These are phyloP conservation scores for Graptemys geographica DNA, from an alignment of 2,797 vertebrate species.

Conservation along the genomic window DNA sequence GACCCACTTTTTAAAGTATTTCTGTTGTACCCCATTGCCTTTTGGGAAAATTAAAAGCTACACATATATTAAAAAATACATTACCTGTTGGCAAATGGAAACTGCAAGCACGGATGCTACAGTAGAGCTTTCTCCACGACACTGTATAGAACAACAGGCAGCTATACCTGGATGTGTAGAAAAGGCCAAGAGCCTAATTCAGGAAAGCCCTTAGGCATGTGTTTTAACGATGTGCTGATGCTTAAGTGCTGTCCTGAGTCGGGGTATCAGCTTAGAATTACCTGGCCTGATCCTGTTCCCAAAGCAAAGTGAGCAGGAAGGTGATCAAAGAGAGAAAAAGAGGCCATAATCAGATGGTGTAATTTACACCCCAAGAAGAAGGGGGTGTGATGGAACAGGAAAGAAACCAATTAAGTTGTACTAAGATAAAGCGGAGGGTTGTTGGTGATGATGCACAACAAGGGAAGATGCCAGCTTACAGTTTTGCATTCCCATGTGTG, in stretches of 20 bases:
- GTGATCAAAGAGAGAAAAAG: background rate
- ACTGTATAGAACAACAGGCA: background rate
- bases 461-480: background rate
- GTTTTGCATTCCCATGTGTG: background rate
- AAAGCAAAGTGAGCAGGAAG: background rate
- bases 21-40: background rate
- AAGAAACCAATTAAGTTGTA: background rate
- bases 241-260: background rate
- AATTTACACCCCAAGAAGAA: constrained; percentile 14
- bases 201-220: fast-evolving
- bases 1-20: background rate
- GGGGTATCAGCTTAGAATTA: background rate
- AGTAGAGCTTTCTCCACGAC: background rate
- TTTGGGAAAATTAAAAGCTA: constrained; percentile 4
- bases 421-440: background rate
- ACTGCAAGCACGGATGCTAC: background rate
- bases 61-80: background rate
- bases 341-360: background rate
- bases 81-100: background rate
- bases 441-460: background rate
- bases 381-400: background rate
- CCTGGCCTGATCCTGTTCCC: background rate
- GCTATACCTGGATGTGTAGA: background rate
- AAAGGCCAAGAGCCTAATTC: background rate
- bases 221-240: background rate